Percentiles rank a stretch among this genome's conserved stretches.
phyloP scores from a whole-genome alignment of 1,140 invertebrate genomes.

The Aphidius ervi region DNA sequence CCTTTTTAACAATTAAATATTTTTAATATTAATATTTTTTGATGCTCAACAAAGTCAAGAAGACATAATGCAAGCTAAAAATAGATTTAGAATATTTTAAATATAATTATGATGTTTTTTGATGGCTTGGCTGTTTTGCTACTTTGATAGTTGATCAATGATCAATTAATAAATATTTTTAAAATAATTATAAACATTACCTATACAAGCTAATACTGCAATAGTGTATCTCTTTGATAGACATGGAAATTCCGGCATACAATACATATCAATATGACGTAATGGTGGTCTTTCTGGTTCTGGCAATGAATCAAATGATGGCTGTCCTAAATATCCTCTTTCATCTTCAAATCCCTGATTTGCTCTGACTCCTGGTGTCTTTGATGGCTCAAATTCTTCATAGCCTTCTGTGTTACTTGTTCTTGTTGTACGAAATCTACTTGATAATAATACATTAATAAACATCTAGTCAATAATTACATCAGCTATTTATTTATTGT shows the following conservation, averaged over 20 bases:
- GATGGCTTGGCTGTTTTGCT: no score
- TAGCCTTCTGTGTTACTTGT: conserved; percentile 46
- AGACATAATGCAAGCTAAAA: no score
- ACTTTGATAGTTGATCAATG: no score
- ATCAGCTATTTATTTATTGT: neutral
- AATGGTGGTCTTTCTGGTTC: conserved; percentile 73
- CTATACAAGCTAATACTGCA: conserved; percentile 78
- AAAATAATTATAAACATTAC: conserved; percentile 33
- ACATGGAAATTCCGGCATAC: conserved; percentile 82
- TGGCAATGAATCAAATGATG: conserved; percentile 66
- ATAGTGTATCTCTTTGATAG: conserved; percentile 84
- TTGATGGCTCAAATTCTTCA: conserved; percentile 60
- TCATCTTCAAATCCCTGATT: conserved; percentile 54
- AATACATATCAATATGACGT: conserved; percentile 82
- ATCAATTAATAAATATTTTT: no score
- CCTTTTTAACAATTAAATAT: no score
- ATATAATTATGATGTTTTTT: no score
- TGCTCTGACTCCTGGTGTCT: conserved; percentile 53
- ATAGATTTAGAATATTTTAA: no score
- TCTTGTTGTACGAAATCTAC: conserved; percentile 21
- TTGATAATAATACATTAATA: no score
- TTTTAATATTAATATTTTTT: no score
- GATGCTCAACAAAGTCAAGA: no score
- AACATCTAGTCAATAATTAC: neutral
- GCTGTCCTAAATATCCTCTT: conserved; percentile 53